Base-by-base conservation (phyloP, 2,888 invertebrate genomes). In the Diadegma fenestrale region DNA sequence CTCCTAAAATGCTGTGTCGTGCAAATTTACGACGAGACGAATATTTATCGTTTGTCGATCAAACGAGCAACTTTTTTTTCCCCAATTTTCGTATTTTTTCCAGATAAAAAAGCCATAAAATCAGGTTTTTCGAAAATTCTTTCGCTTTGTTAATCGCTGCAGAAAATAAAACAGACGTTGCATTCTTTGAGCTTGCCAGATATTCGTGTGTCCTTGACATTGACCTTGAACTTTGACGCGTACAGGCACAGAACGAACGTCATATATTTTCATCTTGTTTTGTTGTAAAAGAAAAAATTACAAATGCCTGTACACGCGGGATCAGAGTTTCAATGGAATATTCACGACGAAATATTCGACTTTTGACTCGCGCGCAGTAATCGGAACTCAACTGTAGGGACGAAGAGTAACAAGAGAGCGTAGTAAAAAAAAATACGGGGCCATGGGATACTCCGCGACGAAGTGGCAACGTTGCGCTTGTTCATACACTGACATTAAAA, bases 401-500 rank as follows among this genome's bases (percentile, higher is more conserved):
- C 33, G 51, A 61, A n/a, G 30, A 61, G 37, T 71, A 75, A 79
- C 72, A 72, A 81, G 87, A 83, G 79, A 83, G 68, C 75, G 85
- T 73, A 69, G 76, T 58, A 14, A 71, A 51, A 76, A 63, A 64
- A 30, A 78, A 79, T 83, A 85, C 79, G 76, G 83, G 83, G 83
- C 82, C 82, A 85, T 80, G 80, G 75, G 81, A 78, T 63, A 81
- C 80, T 51, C 41, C 17, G 66, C 2, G 75, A 33, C 48, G 54
- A 80, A 26, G 33, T 45, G 87, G 87, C 86, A 87, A 87, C 88
- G 81, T 82, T 58, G 87, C 80, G 45, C 61, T 41, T 68, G 64
- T 45, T 54, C 77, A 72, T 75, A 73, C 77, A 75, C 45, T 30
- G 41, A 71, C 51, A 71, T n/a, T 4, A 12, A 33, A 30, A 26